These are phyloP conservation scores for Pantherophis vulpinus DNA, from an alignment of 2,797 vertebrate species.

Conservation along the genomic window DNA sequence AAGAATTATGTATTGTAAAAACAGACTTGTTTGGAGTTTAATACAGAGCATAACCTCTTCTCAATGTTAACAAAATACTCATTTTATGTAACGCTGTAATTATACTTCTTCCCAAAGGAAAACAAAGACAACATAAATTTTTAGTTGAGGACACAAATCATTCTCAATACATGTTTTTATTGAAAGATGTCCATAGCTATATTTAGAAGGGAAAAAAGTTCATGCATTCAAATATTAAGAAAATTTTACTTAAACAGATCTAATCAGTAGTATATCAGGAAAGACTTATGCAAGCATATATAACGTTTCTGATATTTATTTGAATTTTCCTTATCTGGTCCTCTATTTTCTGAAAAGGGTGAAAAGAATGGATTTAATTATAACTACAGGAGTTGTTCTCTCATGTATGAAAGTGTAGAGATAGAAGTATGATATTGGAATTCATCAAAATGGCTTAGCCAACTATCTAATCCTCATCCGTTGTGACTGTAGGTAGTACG, in stretches of 20 bases:
- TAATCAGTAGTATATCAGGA: background rate
- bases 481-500: background rate
- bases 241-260: background rate
- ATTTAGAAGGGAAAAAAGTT: background rate
- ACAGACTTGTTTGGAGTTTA: constrained; percentile 43
- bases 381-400: background rate
- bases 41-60: constrained; percentile 46
- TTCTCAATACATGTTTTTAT: constrained; percentile 20
- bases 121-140: constrained; percentile 17
- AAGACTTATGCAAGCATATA: background rate
- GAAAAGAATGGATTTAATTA: background rate
- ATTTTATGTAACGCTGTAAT: constrained; percentile 30
- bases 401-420: background rate
- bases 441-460: background rate
- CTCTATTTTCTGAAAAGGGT: background rate
- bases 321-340: background rate
- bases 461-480: background rate
- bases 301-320: background rate
- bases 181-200: constrained; percentile 19
- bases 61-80: constrained; percentile 47
- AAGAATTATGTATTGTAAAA: constrained; percentile 58
- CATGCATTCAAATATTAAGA: background rate
- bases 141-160: constrained; percentile 6
- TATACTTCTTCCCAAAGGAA: constrained; percentile 15
- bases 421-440: background rate